Conservation (phyloP, 2,797 vertebrate species). For the Enteromius afrohamiltoni region DNA sequence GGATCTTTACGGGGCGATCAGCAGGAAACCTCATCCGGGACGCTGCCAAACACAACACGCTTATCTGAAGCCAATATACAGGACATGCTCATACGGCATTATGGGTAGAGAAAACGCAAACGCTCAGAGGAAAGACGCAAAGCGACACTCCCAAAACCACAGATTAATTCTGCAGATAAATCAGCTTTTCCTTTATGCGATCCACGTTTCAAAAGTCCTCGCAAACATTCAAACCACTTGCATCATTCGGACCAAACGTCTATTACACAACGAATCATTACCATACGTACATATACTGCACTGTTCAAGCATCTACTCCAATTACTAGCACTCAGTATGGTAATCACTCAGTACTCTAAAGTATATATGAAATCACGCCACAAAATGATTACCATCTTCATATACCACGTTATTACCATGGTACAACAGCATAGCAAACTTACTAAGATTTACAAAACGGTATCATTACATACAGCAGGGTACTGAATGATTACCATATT, state of each 20-base stretch:
- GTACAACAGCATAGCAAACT: not conserved
- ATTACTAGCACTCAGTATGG: not conserved
- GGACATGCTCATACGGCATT: constrained; percentile 20
- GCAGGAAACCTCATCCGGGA: constrained; percentile 35
- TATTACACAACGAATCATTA: constrained; percentile 64
- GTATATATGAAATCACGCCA: not conserved
- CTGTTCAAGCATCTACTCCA: not conserved
- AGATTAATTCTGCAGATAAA: constrained; percentile 72
- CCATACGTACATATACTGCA: constrained; percentile 44
- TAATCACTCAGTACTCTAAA: not conserved
- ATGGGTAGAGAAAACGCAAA: not conserved
- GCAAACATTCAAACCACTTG: constrained; percentile 75
- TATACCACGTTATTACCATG: constrained; percentile 2
- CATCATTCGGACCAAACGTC: constrained; percentile 66
- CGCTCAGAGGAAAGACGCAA: constrained; percentile 13
- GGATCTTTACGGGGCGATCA: constrained; percentile 35
- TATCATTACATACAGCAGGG: not conserved
- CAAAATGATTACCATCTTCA: not conserved
- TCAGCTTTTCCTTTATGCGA: constrained; percentile 60
- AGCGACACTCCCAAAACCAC: constrained; percentile 53
- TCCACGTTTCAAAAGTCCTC: constrained; percentile 65
- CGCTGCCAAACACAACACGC: constrained; percentile 40
- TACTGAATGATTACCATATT: not conserved
- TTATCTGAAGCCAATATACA: constrained; percentile 47
- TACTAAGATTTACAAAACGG: not conserved